These are phyloP conservation scores for Liparis tanakae DNA, from an alignment of 2,797 vertebrate species.

Conservation along the genomic window DNA sequence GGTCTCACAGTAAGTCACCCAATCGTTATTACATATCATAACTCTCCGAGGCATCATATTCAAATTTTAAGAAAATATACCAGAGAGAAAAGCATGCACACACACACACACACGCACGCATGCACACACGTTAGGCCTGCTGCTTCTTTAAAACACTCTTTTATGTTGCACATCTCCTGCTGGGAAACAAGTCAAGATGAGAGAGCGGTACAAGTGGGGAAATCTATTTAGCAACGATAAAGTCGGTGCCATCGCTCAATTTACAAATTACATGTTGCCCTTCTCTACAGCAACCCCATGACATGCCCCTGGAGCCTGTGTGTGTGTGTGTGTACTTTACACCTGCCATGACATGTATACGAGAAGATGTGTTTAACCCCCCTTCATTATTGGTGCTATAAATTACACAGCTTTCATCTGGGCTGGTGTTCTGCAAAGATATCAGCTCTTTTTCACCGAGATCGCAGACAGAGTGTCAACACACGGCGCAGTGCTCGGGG, in stretches of 20 bases:
- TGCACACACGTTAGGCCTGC: background rate
- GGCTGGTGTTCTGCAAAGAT: constrained; percentile 54
- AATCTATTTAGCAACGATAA: constrained; percentile 42
- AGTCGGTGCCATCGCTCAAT: constrained; percentile 37
- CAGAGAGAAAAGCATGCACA: constrained; percentile 1
- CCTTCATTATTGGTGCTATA: constrained; percentile 69
- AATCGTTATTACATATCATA: constrained; percentile 53
- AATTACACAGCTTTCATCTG: constrained; percentile 74
- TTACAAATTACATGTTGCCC: constrained; percentile 67
- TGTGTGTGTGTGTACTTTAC: constrained; percentile 18
- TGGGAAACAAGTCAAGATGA: constrained; percentile 41
- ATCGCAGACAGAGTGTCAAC: constrained; percentile 48
- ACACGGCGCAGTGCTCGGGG: background rate
- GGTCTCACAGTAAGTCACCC: constrained; percentile 19
- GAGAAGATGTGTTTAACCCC: constrained; percentile 40
- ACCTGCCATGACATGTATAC: constrained; percentile 36
- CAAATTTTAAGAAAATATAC: constrained; percentile 24
- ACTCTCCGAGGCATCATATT: constrained; percentile 33
- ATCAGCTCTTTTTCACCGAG: constrained; percentile 39
- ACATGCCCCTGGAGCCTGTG: constrained; percentile 29
- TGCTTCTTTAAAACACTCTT: constrained; percentile 31
- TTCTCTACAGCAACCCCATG: constrained; percentile 34
- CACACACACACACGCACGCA: background rate
- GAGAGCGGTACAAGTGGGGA: constrained; percentile 19
- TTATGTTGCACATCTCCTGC: constrained; percentile 39